Percentiles rank a stretch among this genome's conserved stretches.
Evolutionary conservation across 2,113 vertebrate species (phyloP).

Genomic region (Hyperoodon ampullatus): DNA sequence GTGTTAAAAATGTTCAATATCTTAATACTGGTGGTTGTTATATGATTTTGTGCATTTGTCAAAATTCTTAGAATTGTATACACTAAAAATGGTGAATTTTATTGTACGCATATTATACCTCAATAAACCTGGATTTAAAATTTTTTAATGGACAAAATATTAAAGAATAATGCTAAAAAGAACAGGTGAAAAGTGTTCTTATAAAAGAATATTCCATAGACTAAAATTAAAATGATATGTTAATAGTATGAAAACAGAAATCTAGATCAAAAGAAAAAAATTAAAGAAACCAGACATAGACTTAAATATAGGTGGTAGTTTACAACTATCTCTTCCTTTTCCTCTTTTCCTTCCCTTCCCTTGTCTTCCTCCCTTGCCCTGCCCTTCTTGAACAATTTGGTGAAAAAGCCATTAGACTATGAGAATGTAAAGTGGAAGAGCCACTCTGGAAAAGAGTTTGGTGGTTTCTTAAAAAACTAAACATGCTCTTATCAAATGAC

Average conservation of each 20-base stretch:
- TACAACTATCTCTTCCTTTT: background rate
- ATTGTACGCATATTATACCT: background rate
- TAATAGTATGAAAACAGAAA: background rate
- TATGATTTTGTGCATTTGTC: background rate
- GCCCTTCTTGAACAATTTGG: background rate
- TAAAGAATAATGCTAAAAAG: background rate
- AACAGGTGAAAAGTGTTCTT: background rate
- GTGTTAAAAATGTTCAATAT: background rate
- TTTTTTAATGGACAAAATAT: background rate
- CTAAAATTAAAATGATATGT: background rate
- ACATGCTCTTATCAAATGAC: background rate
- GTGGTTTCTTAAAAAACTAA: background rate
- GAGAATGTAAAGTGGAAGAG: background rate
- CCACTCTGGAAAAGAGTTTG: background rate
- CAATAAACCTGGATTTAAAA: background rate
- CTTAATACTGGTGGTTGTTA: background rate
- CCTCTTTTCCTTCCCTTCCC: background rate
- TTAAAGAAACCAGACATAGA: background rate
- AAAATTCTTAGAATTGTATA: background rate
- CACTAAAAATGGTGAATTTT: background rate
- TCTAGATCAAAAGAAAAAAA: background rate
- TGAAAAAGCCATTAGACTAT: background rate
- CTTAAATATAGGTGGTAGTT: background rate
- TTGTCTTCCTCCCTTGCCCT: background rate
- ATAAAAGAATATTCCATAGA: background rate